Evolutionary conservation across 2,888 invertebrate genomes (phyloP).

Genomic region (Drosophila siamana): DNA sequence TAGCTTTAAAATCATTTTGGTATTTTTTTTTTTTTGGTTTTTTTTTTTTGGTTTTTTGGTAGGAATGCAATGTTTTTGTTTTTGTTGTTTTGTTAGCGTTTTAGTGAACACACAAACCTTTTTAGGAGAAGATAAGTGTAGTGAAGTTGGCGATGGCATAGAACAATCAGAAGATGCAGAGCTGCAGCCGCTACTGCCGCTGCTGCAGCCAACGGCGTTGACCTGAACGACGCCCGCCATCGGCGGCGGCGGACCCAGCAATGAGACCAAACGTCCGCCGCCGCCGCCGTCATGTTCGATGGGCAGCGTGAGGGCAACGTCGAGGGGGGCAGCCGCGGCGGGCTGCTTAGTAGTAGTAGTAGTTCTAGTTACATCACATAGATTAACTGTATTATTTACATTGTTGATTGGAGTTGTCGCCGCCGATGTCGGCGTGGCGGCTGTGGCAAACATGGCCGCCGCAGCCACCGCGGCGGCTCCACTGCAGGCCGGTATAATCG

Average conservation of each 20-base stretch:
- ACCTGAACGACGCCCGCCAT: slow-evolving; percentile 17
- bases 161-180: slow-evolving; percentile 86
- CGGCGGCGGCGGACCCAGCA: slow-evolving; percentile 59
- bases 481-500: slow-evolving; percentile 80
- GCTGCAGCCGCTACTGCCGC: slow-evolving; percentile 84
- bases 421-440: slow-evolving; percentile 76
- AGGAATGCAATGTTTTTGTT: slow-evolving; percentile 48
- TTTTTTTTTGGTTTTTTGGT: slow-evolving; percentile 28
- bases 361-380: slow-evolving; percentile 85
- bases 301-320: slow-evolving; percentile 28
- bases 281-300: slow-evolving; percentile 15
- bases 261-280: slow-evolving; percentile 38
- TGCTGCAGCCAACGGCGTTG: slow-evolving; percentile 73
- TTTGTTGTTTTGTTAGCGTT: slow-evolving; percentile 52
- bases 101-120: slow-evolving; percentile 85
- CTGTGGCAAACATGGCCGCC: slow-evolving; percentile 77
- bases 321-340: slow-evolving; percentile 54
- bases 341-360: slow-evolving; percentile 80
- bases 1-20: slow-evolving; percentile 46
- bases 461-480: slow-evolving; percentile 78
- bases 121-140: slow-evolving; percentile 86
- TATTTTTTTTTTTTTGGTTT: slow-evolving; percentile 46
- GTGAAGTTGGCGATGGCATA: slow-evolving; percentile 86
- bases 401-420: slow-evolving; percentile 83
- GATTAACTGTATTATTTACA: slow-evolving; percentile 85